phyloP scores from a whole-genome alignment of 2,113 vertebrate species.

The Bagarius yarrelli region DNA sequence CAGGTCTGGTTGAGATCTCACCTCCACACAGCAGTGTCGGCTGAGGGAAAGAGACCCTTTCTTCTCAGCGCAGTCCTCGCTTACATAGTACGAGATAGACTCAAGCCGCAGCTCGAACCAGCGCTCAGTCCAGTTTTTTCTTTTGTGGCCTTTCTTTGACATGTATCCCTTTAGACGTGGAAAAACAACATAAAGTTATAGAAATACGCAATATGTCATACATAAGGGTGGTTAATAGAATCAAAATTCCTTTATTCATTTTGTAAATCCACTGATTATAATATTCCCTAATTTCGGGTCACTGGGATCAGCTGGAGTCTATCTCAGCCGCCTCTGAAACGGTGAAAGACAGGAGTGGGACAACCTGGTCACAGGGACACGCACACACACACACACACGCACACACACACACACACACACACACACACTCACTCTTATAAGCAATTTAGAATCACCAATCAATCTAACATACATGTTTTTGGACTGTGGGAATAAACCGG shows the following conservation, averaged over 20 bases:
- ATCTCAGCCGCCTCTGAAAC: no score
- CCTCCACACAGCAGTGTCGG: conserved; percentile 86
- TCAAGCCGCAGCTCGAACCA: conserved; percentile 91
- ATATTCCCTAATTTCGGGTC: no score
- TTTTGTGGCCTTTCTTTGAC: conserved; percentile 94
- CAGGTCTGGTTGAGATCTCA: conserved; percentile 52
- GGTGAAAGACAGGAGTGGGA: no score
- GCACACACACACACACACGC: no score
- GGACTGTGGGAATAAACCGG: no score
- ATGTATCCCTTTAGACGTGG: conserved; percentile 82
- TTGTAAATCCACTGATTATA: no score
- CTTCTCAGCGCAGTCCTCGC: conserved; percentile 89
- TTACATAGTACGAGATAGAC: conserved; percentile 85
- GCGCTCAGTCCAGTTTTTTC: conserved; percentile 98
- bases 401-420: conserved; percentile 19
- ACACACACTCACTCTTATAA: not conserved
- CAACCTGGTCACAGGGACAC: no score
- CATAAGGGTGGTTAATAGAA: no score
- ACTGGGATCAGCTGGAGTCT: no score
- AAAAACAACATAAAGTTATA: not conserved
- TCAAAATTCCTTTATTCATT: no score
- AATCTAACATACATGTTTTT: no score
- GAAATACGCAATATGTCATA: not conserved
- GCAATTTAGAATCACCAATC: no score
- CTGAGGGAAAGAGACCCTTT: conserved; percentile 88